phyloP scores from a whole-genome alignment of 2,797 vertebrate genomes.

The Podargus strigoides region DNA sequence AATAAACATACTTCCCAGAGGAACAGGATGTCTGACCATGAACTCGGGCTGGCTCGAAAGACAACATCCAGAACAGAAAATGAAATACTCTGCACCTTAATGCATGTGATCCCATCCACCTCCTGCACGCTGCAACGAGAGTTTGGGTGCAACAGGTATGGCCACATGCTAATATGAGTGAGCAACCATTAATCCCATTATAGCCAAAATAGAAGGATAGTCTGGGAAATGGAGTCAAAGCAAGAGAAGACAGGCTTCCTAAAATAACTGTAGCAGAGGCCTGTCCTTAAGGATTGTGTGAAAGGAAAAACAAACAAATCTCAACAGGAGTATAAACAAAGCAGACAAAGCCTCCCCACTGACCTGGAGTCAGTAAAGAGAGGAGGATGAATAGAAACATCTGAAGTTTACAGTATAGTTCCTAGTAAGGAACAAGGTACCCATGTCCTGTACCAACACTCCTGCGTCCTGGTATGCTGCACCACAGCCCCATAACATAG shows the following conservation, averaged over 20 bases:
- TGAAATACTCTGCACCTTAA: accelerated
- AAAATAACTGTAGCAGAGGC: not conserved
- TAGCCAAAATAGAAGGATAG: too few relatives aligned
- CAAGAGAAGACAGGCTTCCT: not conserved
- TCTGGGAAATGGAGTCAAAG: not conserved
- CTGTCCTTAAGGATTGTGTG: not conserved
- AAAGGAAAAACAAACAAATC: not conserved
- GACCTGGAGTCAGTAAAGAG: not conserved
- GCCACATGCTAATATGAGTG: too few relatives aligned
- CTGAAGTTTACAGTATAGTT: not conserved
- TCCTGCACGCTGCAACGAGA: too few relatives aligned
- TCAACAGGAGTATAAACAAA: not conserved
- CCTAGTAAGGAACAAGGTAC: not conserved
- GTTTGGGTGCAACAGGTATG: too few relatives aligned
- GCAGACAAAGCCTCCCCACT: not conserved
- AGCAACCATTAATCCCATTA: too few relatives aligned
- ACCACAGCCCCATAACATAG: not conserved
- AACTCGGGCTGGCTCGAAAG: not conserved
- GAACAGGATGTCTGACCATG: accelerated
- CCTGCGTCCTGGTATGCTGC: accelerated
- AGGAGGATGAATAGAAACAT: not conserved
- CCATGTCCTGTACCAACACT: accelerated
- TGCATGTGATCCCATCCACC: too few relatives aligned
- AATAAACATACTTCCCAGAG: not conserved
- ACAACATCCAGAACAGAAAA: not conserved